Evolutionary conservation across 2,113 vertebrate species (phyloP).

Genomic region (Xenotilapia longispinis): DNA sequence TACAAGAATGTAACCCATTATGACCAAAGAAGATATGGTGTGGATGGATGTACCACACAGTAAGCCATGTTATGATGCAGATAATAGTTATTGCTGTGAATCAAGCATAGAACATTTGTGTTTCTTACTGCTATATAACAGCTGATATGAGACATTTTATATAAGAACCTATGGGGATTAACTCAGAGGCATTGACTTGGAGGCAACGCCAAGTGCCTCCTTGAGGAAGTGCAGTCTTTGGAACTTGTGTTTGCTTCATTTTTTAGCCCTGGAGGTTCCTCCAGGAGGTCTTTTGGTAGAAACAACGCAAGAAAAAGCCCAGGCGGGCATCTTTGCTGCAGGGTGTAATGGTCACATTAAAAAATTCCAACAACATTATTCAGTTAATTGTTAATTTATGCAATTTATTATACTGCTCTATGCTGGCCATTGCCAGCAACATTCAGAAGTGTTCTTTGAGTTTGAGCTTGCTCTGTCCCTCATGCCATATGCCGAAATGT

Average conservation of each 20-base stretch:
- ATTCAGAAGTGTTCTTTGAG: background rate
- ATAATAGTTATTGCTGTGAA: background rate
- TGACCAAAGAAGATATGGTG: background rate
- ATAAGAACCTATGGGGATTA: background rate
- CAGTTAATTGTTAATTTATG: background rate
- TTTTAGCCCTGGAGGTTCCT: background rate
- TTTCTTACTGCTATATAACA: background rate
- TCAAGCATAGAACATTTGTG: background rate
- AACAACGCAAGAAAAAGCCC: background rate
- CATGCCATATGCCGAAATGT: background rate
- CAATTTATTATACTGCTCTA: background rate
- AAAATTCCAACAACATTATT: background rate
- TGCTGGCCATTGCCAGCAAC: background rate
- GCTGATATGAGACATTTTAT: background rate
- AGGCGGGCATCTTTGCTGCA: background rate
- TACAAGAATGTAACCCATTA: background rate
- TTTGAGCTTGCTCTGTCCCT: background rate
- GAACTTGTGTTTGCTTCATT: background rate
- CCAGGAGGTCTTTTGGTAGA: background rate
- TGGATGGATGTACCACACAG: background rate
- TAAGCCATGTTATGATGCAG: background rate
- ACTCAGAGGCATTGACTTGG: background rate
- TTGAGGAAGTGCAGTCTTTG: background rate
- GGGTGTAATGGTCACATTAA: background rate
- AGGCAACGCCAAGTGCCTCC: rapidly evolving